Conservation (phyloP, 37 sponge, comb jelly and placozoan genomes). For the Chondrosia reniformis region DNA sequence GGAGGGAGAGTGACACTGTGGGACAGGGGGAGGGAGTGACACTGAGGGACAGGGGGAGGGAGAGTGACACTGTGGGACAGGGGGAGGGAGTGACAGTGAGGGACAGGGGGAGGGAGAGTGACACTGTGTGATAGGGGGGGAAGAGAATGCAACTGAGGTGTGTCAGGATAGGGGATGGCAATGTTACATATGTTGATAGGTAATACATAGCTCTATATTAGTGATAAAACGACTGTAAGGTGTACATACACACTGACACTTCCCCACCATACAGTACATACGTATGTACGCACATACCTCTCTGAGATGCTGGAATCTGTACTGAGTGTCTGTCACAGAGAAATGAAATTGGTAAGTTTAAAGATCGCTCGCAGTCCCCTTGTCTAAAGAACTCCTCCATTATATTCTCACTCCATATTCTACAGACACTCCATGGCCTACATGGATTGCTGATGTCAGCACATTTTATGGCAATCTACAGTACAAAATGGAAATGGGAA, state of each 20-base stretch:
- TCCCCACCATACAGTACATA: not conserved
- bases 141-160: too few relatives aligned
- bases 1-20: not conserved
- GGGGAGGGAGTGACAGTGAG: too few relatives aligned
- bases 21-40: not conserved
- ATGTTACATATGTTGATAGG: too few relatives aligned
- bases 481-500: not conserved
- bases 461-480: conserved; percentile 70
- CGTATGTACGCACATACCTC: conserved; percentile 26
- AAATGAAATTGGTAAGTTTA: conserved; percentile 60
- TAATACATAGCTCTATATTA: too few relatives aligned
- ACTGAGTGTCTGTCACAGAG: conserved; percentile 61
- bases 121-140: too few relatives aligned
- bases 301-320: conserved; percentile 51
- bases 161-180: too few relatives aligned
- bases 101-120: too few relatives aligned
- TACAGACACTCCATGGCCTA: conserved; percentile 33
- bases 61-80: not conserved
- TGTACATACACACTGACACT: not conserved
- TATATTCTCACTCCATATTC: conserved; percentile 62
- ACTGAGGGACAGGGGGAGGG: not conserved
- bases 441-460: conserved; percentile 81
- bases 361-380: conserved; percentile 59
- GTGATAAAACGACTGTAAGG: not conserved
- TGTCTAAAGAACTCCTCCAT: conserved; percentile 85